Evolutionary conservation across 2,797 vertebrate genomes (phyloP).

Genomic region (Hafferia zeledoni): DNA sequence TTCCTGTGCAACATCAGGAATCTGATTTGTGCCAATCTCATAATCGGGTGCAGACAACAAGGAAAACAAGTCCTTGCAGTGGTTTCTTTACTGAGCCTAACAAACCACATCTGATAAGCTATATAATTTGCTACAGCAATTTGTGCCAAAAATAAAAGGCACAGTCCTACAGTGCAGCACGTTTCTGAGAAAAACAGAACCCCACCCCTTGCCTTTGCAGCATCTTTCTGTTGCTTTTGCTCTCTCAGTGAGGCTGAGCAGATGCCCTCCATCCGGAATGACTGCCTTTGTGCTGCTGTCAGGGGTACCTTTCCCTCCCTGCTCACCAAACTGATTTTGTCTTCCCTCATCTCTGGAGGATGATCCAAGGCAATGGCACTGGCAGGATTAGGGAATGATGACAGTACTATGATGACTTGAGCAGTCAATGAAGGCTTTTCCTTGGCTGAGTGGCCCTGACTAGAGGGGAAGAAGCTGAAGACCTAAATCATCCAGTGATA

Average conservation of each 20-base stretch:
- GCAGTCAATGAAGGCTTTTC: constrained; percentile 49
- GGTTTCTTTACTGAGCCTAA: constrained; percentile 75
- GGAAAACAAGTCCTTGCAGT: constrained; percentile 75
- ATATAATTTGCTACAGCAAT: constrained; percentile 80
- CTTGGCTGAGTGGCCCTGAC: constrained; percentile 44
- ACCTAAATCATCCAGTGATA: constrained; percentile 67
- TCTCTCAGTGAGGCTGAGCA: constrained; percentile 32
- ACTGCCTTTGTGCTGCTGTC: not conserved
- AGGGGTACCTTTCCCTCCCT: not conserved
- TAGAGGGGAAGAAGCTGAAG: constrained; percentile 40
- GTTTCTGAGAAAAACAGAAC: constrained; percentile 79
- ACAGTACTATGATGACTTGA: constrained; percentile 51
- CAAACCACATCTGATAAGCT: constrained; percentile 83
- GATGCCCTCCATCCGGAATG: not conserved
- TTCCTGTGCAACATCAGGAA: constrained; percentile 65
- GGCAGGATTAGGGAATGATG: constrained; percentile 48
- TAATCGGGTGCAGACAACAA: constrained; percentile 74
- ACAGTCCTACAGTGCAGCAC: constrained; percentile 73
- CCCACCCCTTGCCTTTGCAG: constrained; percentile 66
- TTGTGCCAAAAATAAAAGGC: constrained; percentile 82
- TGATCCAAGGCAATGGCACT: constrained; percentile 1
- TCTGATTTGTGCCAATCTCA: constrained; percentile 71
- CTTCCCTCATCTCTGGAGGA: not conserved
- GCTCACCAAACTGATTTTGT: not conserved
- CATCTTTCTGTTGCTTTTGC: constrained; percentile 52